These are phyloP conservation scores for Aleiodes sp. DNA, from an alignment of 1,140 invertebrate species.

Conservation along the genomic window DNA sequence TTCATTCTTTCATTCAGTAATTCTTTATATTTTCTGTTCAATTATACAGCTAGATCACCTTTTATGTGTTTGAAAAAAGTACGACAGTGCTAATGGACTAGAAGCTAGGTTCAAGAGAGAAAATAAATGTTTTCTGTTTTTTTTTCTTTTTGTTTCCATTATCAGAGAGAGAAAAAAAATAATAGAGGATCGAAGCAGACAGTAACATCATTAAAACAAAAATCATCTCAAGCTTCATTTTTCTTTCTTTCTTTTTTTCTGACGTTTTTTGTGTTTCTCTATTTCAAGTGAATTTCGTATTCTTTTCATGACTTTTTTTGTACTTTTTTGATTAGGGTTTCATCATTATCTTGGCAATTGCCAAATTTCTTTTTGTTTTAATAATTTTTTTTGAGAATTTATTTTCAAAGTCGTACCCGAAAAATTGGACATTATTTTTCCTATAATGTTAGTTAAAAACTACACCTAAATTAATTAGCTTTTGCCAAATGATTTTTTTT, in stretches of 20 bases:
- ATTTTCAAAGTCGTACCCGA: neutral
- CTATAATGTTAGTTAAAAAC: neutral
- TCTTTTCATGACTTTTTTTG: slow-evolving; percentile 47
- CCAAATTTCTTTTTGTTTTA: slow-evolving; percentile 46
- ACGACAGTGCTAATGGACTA: slow-evolving; percentile 58
- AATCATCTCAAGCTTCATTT: slow-evolving; percentile 50
- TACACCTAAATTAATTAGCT: slow-evolving; percentile 17
- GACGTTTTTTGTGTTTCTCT: slow-evolving; percentile 57
- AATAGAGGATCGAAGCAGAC: slow-evolving; percentile 38
- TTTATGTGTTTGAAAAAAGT: slow-evolving; percentile 46
- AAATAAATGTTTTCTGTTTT: slow-evolving; percentile 36
- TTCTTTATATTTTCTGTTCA: slow-evolving; percentile 28
- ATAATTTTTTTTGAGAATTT: neutral
- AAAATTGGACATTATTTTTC: neutral
- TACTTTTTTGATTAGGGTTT: slow-evolving; percentile 51
- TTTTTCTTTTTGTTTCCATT: neutral
- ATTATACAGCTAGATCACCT: slow-evolving; percentile 44
- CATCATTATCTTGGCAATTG: slow-evolving; percentile 40
- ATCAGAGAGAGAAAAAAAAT: slow-evolving; percentile 25
- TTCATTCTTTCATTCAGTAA: slow-evolving; percentile 24
- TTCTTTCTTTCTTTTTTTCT: slow-evolving; percentile 37
- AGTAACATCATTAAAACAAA: slow-evolving; percentile 1
- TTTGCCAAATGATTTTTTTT: slow-evolving; percentile 16
- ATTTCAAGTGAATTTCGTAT: neutral
- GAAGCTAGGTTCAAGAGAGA: slow-evolving; percentile 54